Evolutionary conservation across 2,888 invertebrate genomes (phyloP).

Genomic region (Vesta saturnalis): DNA sequence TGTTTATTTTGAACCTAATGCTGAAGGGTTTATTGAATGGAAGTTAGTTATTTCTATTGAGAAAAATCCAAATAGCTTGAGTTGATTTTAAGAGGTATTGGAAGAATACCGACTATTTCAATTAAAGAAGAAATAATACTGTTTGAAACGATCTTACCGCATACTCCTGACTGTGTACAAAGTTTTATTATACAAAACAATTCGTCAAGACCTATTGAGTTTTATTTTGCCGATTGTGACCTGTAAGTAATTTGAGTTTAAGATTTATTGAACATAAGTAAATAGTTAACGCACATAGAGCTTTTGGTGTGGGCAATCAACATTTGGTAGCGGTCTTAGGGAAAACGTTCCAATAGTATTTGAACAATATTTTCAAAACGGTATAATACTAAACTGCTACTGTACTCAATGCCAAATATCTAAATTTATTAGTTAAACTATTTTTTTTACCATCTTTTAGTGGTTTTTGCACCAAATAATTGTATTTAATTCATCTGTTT

Average conservation of each 20-base stretch:
- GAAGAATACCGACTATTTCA: conserved; percentile 65
- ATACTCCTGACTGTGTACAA: conserved; percentile 67
- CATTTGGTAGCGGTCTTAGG: too few species aligned
- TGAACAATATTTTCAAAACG: too few species aligned
- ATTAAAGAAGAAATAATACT: conserved; percentile 64
- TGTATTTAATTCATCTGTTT: too few species aligned
- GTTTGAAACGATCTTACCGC: conserved; percentile 73
- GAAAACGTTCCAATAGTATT: too few species aligned
- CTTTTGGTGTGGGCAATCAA: too few species aligned
- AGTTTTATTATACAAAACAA: conserved; percentile 71
- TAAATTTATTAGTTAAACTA: too few species aligned
- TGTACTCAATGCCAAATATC: too few species aligned
- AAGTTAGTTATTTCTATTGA: conserved; percentile 60
- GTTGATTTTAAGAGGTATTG: conserved; percentile 65
- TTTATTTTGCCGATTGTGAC: conserved; percentile 75
- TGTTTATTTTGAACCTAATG: conserved; percentile 68
- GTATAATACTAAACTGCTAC: too few species aligned
- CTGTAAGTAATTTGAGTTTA: conserved; percentile 66
- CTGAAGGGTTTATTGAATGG: conserved; percentile 60
- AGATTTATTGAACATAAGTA: too few species aligned
- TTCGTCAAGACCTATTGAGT: conserved; percentile 72
- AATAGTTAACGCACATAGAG: too few species aligned
- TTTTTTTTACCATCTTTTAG: too few species aligned
- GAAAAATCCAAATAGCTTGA: conserved; percentile 64
- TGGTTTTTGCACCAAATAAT: too few species aligned